These are phyloP conservation scores for Oreotrochilus melanogaster DNA, from an alignment of 2,113 vertebrate genomes.

Conservation along the genomic window DNA sequence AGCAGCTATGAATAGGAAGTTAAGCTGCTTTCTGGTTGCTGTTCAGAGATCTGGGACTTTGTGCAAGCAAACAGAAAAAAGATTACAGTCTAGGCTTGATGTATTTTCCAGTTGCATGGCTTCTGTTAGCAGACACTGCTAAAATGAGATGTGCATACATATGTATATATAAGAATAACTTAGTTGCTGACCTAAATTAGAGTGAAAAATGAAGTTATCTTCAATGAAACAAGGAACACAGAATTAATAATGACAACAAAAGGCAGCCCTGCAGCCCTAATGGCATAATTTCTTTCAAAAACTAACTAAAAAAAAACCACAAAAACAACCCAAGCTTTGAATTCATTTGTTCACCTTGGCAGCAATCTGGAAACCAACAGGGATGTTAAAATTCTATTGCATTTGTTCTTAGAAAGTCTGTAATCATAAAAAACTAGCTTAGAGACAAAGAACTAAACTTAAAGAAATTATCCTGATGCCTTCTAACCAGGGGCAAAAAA, in stretches of 20 bases:
- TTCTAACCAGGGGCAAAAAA: background rate
- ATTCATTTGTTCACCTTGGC: background rate
- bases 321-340: background rate
- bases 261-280: background rate
- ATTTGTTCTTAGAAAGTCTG: background rate
- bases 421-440: accelerated
- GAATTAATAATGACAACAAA: background rate
- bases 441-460: background rate
- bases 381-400: background rate
- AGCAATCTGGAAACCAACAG: background rate
- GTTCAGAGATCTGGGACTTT: background rate
- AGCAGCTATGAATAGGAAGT: background rate
- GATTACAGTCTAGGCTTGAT: background rate
- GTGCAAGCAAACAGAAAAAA: background rate
- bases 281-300: background rate
- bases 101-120: background rate
- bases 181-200: background rate
- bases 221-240: background rate
- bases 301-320: background rate
- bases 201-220: background rate
- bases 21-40: background rate
- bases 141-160: background rate
- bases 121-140: background rate
- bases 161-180: background rate
- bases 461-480: background rate